Evolutionary conservation across 2,797 vertebrate genomes (phyloP).

Genomic region (Cottoperca gobio): DNA sequence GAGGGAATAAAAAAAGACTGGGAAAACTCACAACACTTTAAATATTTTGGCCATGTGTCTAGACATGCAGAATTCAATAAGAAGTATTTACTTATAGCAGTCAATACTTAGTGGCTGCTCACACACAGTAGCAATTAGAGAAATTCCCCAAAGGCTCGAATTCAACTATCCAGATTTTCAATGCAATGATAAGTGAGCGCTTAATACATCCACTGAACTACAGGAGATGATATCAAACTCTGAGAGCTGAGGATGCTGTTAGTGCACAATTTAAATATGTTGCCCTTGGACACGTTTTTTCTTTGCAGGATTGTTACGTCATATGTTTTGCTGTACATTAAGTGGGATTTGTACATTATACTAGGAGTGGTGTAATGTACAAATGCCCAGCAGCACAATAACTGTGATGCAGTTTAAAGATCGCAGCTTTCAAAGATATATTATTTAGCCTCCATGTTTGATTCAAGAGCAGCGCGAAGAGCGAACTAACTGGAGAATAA

Average conservation of each 20-base stretch:
- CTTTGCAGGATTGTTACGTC: neutral
- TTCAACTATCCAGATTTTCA: neutral
- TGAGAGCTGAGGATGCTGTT: slow-evolving; percentile 8
- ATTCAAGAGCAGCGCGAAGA: neutral
- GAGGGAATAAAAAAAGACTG: neutral
- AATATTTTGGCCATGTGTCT: slow-evolving; percentile 10
- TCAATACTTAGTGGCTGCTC: slow-evolving; percentile 10
- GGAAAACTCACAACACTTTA: neutral
- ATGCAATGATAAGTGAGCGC: slow-evolving; percentile 3
- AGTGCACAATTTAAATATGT: slow-evolving; percentile 17
- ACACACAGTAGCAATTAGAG: neutral
- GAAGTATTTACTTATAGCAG: slow-evolving; percentile 23
- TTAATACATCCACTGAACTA: slow-evolving; percentile 16
- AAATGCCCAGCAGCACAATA: slow-evolving; percentile 10
- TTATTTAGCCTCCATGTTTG: neutral
- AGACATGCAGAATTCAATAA: slow-evolving; percentile 24
- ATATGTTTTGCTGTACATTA: slow-evolving; percentile 7
- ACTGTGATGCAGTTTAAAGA: neutral
- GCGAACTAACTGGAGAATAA: neutral
- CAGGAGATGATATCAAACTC: neutral
- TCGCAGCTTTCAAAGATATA: neutral
- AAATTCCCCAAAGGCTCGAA: slow-evolving; percentile 21
- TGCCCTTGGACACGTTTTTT: slow-evolving; percentile 21
- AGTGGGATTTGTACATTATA: neutral
- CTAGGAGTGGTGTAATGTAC: neutral